Conservation (phyloP, 2,797 vertebrate genomes). For the Sebastes oblongus region DNA sequence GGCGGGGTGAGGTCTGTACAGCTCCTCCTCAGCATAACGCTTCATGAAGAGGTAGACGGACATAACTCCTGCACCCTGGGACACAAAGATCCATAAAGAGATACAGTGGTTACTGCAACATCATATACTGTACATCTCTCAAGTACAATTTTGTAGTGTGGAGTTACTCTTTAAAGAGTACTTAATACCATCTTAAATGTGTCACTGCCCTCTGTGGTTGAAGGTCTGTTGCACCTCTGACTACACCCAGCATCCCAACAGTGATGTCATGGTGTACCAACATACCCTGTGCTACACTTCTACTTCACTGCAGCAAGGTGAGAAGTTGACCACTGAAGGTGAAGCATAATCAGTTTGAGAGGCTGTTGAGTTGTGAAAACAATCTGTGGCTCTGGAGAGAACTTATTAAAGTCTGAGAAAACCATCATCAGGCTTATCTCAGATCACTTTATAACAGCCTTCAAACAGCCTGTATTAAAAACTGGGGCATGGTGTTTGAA, state of each 20-base stretch:
- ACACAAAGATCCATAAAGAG: background rate
- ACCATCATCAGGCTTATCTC: no score
- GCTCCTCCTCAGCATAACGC: constrained; percentile 92
- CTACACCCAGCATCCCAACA: background rate
- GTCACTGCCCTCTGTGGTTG: background rate
- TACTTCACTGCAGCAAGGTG: background rate
- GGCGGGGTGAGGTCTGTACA: constrained; percentile 88
- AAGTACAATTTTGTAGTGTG: background rate
- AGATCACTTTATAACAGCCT: background rate
- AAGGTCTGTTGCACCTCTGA: background rate
- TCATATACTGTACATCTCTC: no score
- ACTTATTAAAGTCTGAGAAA: background rate
- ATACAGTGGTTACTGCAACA: background rate
- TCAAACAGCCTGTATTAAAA: background rate
- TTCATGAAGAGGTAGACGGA: constrained; percentile 96
- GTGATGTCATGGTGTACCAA: background rate
- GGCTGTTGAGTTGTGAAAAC: background rate
- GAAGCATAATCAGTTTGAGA: no score
- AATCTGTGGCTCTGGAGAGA: background rate
- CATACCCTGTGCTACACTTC: background rate
- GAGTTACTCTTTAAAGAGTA: background rate
- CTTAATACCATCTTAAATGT: background rate
- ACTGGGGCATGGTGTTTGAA: background rate
- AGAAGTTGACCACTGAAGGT: background rate
- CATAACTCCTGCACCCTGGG: constrained; percentile 92